Base-by-base conservation (phyloP, 2,797 vertebrate genomes). In the Poecilia picta region DNA sequence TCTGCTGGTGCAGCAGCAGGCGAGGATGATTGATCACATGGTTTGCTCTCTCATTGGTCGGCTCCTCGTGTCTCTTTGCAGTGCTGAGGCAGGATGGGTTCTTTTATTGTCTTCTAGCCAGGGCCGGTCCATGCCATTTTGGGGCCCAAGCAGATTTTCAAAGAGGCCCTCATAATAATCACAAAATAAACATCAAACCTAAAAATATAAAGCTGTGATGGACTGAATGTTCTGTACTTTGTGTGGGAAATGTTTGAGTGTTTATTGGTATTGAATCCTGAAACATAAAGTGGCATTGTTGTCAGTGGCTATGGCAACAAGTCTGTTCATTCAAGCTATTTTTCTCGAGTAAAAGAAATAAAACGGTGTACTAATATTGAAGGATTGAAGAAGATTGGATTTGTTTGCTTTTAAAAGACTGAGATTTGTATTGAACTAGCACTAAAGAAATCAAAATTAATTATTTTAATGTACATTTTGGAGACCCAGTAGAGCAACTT, bases 1-100 rank as follows among this genome's bases (percentile, higher is more conserved):
- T 33, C 28, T 45, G n/a, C 75, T 85, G 89, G 80, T 81, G 78
- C 70, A 76, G 75, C 82, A 76, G 74, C 46, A 82, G 86, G 79
- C 83, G 62, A 87, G 81, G 74, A 81, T 91, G 85, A 93, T 90
- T 89, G 90, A 94, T 92, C 86, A 85, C 82, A 84, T 71, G 39
- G 45, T 47, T 15, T 6, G 39, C 0, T 13, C 71, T 77, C 75
- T 77, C 82, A 90, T 92, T 92, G 87, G 87, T 73, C 68, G 25
- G 7, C 43, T 31, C 76, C 70, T 49, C n/a, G 13, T 59, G 86
- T 83, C 75, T 84, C 71, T 74, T 73, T 79, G 64, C 66, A 74
- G 82, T 62, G 81, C 57, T 46, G 64, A 72, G 77, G 74, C 64
- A 33, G 31, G 76, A 79, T 81, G 88, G 85, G 83, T 70, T 59